Evolutionary conservation across 1,140 invertebrate species (phyloP).

Genomic region (Propsilocerus akamusi): DNA sequence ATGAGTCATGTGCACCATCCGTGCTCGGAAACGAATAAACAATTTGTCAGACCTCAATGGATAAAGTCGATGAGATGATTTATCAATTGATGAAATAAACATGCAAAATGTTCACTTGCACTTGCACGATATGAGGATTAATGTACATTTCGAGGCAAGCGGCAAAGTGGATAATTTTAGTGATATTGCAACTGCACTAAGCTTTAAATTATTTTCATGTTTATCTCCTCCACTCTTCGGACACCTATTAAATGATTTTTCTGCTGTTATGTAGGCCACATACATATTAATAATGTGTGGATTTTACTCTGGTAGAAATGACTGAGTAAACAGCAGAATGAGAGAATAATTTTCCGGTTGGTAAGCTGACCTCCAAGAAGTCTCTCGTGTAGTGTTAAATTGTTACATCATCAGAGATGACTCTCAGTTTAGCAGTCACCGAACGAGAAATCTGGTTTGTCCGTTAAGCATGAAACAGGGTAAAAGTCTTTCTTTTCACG

Average conservation of each 20-base stretch:
- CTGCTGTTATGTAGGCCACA: too few relatives aligned
- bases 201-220: too few relatives aligned
- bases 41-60: conserved; percentile 60
- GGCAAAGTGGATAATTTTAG: conserved; percentile 16
- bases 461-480: not conserved
- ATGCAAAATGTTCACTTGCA: conserved; percentile 34
- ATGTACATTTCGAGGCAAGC: conserved; percentile 20
- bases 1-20: too few relatives aligned
- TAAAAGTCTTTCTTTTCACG: not conserved
- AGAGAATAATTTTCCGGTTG: too few relatives aligned
- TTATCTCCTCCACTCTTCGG: too few relatives aligned
- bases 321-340: not conserved
- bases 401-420: not conserved
- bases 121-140: conserved; percentile 44
- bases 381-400: too few relatives aligned
- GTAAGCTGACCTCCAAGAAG: too few relatives aligned
- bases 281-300: too few relatives aligned
- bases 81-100: conserved; percentile 27
- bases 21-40: conserved; percentile 53
- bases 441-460: not conserved
- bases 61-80: conserved; percentile 44
- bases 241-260: too few relatives aligned
- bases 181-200: conserved; percentile 10
- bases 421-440: not conserved
- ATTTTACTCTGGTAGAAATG: not conserved